Evolutionary conservation across 1,140 invertebrate species (phyloP), one percentile per base, ranked within the genome.

Genomic region (Pantala flavescens): DNA sequence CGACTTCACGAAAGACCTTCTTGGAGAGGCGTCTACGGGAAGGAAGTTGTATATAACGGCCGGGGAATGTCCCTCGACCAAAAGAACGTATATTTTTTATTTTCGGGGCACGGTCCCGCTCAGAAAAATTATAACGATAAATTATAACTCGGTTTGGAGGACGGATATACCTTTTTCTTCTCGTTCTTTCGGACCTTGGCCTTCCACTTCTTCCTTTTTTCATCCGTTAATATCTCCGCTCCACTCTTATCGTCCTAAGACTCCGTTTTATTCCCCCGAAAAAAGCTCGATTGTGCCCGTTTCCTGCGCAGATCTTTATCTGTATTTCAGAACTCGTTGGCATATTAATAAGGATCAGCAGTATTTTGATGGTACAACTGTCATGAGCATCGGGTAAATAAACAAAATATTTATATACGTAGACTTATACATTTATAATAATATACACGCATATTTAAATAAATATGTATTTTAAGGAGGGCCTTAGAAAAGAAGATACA

Each of bases 101-200:
- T 36, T 63, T 63, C 14, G 12, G 49, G n/a, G 49, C 49, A 16
- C n/a, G 16, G 49, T 63, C 49, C n/a, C n/a, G 49, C 5, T 63
- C n/a, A 21, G 49, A 63, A 63, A 63, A 63, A 63, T 63, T 63
- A 63, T 63, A 63, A 63, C 49, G 49, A 63, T 63, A 63, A 63
- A 63, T 63, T 63, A 63, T 63, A 63, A 19, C 49, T 63, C 49
- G 49, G 49, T 16, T 63, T 21, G 49, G 49, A 21, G 49, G 49
- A 63, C 49, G 49, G 16, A 21, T 63, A 16, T 21, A 63, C 49
- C 49, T 63, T 63, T 63, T 63, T 63, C n/a, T 12, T 63, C 49
- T 12, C 49, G 49, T 63, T 63, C 49, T 63, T 63, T 63, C 12
- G n/a, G 49, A 19, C 49, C 49, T 63, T 36, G 28, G 28, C 28